Base-by-base conservation (phyloP, 2,797 vertebrate species). In the Cryptoprocta ferox region DNA sequence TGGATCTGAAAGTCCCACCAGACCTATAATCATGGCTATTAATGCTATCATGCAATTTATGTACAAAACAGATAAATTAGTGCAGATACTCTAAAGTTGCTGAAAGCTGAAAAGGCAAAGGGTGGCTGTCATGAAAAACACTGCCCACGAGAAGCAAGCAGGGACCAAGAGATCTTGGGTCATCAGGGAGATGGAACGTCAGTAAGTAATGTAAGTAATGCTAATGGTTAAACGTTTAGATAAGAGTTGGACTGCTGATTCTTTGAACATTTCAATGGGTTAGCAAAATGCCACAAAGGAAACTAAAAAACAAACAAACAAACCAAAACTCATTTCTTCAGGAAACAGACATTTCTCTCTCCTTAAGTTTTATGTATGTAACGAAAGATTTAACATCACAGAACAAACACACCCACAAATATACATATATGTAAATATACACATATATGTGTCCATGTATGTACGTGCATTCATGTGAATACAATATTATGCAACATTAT, bases 71-170 rank as follows among this genome's bases (percentile, higher is more conserved):
- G 37, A 68, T 21, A 35, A 80, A 48, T 53, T 68, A 59, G 32
- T 91, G 24, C 32, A n/a, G 61, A 88, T 7, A 79, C 82, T 82
- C 83, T 89, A 37, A 85, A 85, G 48, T 48, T 5, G 2, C 68
- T 61, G 32, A 65, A 92, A 80, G 37, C 66, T 39, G n/a, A 93
- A 91, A 95, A 82, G 19, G n/a, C 14, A 63, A 90, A 75, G 65
- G 3, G 28, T 28, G 37, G 59, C 37, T 50, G 21, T 39, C 30
- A n/a, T 71, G 75, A 88, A 83, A 83, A 96, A 16, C 4, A 35
- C 3, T 85, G 63, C 18, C 30, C 32, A 6, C 15, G n/a, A 42
- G 75, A 94, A 80, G 9, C n/a, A 61, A 45, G 15, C 18, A 65
- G 39, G n/a, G 28, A 82, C 21, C 0, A 45, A 48, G 19, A 50